Evolutionary conservation across 2,888 invertebrate species (phyloP).

Genomic region (Syritta pipiens): DNA sequence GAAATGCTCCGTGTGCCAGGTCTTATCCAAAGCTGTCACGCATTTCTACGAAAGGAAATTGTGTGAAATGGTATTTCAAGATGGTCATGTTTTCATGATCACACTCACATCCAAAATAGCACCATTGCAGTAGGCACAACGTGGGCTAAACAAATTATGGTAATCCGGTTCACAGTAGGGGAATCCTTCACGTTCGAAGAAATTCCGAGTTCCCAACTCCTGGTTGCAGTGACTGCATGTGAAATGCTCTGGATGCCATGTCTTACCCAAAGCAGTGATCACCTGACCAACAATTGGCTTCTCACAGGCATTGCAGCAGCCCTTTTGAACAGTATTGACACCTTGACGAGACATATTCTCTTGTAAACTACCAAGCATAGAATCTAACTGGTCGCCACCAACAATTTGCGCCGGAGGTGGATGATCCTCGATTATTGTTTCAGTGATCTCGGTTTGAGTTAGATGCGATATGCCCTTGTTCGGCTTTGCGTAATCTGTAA

Average conservation of each 20-base stretch:
- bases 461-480: slow-evolving; percentile 81
- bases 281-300: slow-evolving; percentile 99
- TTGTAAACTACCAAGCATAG: slow-evolving; percentile 84
- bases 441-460: slow-evolving; percentile 77
- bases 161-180: slow-evolving; percentile 99
- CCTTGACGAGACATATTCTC: slow-evolving; percentile 99
- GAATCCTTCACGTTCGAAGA: slow-evolving; percentile 97
- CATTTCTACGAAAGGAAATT: slow-evolving; percentile 91
- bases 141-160: slow-evolving; percentile 98
- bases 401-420: slow-evolving; percentile 48
- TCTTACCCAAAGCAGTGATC: slow-evolving; percentile 95
- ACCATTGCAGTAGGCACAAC: slow-evolving; percentile 99
- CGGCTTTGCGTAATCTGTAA: slow-evolving; percentile 86
- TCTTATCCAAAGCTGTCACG: slow-evolving; percentile 97
- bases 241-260: slow-evolving; percentile 99
- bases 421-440: slow-evolving; percentile 77
- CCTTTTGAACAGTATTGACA: slow-evolving; percentile 98
- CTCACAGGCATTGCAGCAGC: slow-evolving; percentile 99
- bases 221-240: slow-evolving; percentile 98
- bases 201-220: slow-evolving; percentile 97
- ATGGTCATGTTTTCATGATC: not conserved
- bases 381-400: slow-evolving; percentile 81
- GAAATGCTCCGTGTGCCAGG: slow-evolving; percentile 99
- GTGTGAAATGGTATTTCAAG: not conserved
- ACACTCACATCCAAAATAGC: slow-evolving; percentile 96